phyloP scores from a whole-genome alignment of 2,888 invertebrate genomes.

The Pheosia tremula region DNA sequence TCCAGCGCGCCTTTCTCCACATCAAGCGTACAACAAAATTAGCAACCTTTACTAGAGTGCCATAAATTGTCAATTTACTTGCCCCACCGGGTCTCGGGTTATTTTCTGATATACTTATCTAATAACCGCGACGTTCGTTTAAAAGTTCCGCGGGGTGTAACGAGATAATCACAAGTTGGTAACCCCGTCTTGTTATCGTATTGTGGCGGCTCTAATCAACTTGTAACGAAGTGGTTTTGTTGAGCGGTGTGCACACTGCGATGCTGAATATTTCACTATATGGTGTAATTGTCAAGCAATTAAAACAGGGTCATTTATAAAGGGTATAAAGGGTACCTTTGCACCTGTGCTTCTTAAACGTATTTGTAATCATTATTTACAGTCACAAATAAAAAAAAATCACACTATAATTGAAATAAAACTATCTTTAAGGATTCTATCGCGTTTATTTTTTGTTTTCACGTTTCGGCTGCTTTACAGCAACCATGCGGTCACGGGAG shows the following conservation, averaged over 20 bases:
- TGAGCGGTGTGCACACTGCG: conserved; percentile 37
- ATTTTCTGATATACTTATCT: conserved; percentile 41
- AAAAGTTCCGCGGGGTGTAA: conserved; percentile 49
- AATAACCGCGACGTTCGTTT: conserved; percentile 47
- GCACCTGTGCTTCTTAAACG: too few species aligned
- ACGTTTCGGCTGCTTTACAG: too few species aligned
- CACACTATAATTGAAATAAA: too few species aligned
- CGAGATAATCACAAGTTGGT: conserved; percentile 60
- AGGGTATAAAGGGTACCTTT: too few species aligned
- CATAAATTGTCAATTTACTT: conserved; percentile 43
- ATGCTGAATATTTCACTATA: not conserved
- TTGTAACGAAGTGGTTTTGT: conserved; percentile 60
- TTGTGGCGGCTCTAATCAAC: conserved; percentile 66
- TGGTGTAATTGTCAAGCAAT: too few species aligned
- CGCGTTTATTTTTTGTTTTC: too few species aligned
- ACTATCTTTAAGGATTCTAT: too few species aligned
- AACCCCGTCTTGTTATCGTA: conserved; percentile 52
- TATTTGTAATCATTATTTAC: too few species aligned
- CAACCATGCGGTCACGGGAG: too few species aligned
- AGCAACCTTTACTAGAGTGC: conserved; percentile 14
- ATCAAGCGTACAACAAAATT: not conserved
- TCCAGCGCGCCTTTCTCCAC: not conserved
- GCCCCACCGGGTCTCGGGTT: conserved; percentile 30
- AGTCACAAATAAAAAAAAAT: too few species aligned
- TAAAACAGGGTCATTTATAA: too few species aligned